Percentiles rank a stretch among this genome's conserved stretches.
phyloP scores from a whole-genome alignment of 2,113 vertebrate species.

The Cyanoderma ruficeps region DNA sequence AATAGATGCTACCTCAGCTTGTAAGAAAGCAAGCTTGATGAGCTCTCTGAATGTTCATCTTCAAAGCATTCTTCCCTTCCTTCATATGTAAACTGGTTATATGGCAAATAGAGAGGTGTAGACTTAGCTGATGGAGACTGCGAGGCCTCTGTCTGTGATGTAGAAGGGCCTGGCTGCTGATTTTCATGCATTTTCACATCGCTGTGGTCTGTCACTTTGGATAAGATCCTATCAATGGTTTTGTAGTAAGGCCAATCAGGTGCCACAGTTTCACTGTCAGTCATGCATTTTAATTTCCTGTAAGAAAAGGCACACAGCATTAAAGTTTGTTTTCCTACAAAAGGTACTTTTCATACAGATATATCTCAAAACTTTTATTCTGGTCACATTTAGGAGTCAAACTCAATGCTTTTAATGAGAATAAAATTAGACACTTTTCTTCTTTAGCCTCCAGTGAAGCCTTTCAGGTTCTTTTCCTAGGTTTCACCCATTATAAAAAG shows the following conservation, averaged over 20 bases:
- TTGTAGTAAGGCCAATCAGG: slow-evolving; percentile 97
- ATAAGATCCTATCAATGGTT: slow-evolving; percentile 93
- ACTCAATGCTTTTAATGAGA: not conserved
- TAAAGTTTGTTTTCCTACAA: slow-evolving; percentile 26
- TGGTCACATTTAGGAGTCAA: not conserved
- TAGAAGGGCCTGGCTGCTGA: slow-evolving; percentile 84
- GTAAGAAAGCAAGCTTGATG: slow-evolving; percentile 78
- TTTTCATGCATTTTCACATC: slow-evolving; percentile 82
- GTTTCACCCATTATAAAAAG: not conserved
- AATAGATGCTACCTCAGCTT: slow-evolving; percentile 75
- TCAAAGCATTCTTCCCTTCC: slow-evolving; percentile 87
- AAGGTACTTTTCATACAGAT: not conserved
- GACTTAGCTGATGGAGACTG: slow-evolving; percentile 82
- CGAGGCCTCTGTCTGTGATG: slow-evolving; percentile 85
- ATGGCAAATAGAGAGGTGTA: slow-evolving; percentile 86
- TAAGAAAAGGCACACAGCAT: slow-evolving; percentile 64
- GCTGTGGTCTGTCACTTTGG: slow-evolving; percentile 86
- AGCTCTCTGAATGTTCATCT: slow-evolving; percentile 80
- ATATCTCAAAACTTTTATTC: not conserved
- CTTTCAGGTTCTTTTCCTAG: not conserved
- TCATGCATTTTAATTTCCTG: slow-evolving; percentile 92
- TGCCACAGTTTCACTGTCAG: slow-evolving; percentile 76
- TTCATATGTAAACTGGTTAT: slow-evolving; percentile 93
- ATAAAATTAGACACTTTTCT: not conserved
- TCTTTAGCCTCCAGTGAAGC: not conserved